Base-by-base conservation (phyloP, 2,113 vertebrate species). In the Dicaeum eximium region DNA sequence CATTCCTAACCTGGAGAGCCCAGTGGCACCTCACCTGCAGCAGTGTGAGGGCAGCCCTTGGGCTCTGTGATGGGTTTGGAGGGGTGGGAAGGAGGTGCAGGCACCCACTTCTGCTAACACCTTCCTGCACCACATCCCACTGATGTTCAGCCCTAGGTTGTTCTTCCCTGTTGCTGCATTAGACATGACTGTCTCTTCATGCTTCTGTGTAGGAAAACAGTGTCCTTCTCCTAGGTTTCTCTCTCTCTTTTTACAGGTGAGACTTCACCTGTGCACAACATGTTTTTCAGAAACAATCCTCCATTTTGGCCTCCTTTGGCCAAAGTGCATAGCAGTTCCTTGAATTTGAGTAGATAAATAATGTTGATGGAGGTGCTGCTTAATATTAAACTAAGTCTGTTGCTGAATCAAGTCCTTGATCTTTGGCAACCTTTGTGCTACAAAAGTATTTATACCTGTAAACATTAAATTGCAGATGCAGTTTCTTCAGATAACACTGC, bases 391-490 rank as follows among this genome's bases (percentile, higher is more conserved):
- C 47, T 40, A 50, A 79, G 53, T 45, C 58, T 77, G 23, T 40
- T 80, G 86, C 75, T 88, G 92, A 83, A 69, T 86, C 67, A 70
- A 23, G 42, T 88, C 20, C 74, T 90, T 92, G 58, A 66, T 42
- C 88, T 83, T 83, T 62, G 64, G 33, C 60, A 94, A 62, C 88
- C 80, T 92, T 92, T 81, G 88, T 64, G 91, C 86, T 58, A 66
- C 42, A 7, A 27, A 73, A 81, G 28, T 78, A 57, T 92, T 95
- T 94, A 86, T 78, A 61, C 2, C 15, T 79, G 30, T 45, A 56
- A 87, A 74, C 17, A 47, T 77, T 73, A 89, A 56, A 58, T 72
- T 7, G 11, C 37, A 62, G 50, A 60, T 72, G 45, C 10, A 18
- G 23, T 80, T 77, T 80, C 71, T 90, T 65, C n/a, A 73, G 85